phyloP scores from a whole-genome alignment of 2,113 vertebrate genomes.

The Ceyx melanurus region DNA sequence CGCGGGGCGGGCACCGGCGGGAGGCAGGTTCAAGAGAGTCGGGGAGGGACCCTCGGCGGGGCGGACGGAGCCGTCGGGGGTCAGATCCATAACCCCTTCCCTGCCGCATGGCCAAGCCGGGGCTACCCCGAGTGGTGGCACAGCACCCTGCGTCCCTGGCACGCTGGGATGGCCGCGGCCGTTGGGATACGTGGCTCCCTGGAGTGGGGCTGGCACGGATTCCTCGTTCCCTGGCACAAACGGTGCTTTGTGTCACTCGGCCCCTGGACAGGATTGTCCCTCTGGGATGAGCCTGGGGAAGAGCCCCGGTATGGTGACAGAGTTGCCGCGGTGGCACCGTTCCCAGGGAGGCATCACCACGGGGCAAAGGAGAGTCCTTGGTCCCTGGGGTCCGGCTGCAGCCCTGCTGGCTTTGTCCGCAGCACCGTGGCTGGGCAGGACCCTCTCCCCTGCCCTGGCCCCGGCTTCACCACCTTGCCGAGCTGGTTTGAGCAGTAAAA shows the following conservation, averaged over 20 bases:
- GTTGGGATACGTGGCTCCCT: background rate
- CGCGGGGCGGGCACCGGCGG: background rate
- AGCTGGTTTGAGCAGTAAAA: background rate
- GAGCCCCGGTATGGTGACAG: background rate
- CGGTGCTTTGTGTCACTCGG: fast-evolving
- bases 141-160: too few relatives aligned
- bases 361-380: too few relatives aligned
- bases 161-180: background rate
- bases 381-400: background rate
- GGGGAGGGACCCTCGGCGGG: background rate
- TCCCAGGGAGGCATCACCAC: fast-evolving
- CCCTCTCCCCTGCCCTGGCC: too few relatives aligned
- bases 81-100: background rate
- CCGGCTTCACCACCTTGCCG: fast-evolving
- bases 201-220: background rate
- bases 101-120: background rate
- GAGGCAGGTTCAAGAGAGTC: background rate
- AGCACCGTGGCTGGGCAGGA: fast-evolving
- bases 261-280: background rate
- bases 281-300: background rate
- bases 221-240: background rate
- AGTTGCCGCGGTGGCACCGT: fast-evolving
- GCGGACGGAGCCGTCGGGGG: background rate
- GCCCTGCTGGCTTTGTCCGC: background rate
- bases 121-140: too few relatives aligned